A percentile compares a stretch with the other conserved stretches of the same genome.
Conservation (phyloP, 2,113 vertebrate species). For the Myotis yumanensis region DNA sequence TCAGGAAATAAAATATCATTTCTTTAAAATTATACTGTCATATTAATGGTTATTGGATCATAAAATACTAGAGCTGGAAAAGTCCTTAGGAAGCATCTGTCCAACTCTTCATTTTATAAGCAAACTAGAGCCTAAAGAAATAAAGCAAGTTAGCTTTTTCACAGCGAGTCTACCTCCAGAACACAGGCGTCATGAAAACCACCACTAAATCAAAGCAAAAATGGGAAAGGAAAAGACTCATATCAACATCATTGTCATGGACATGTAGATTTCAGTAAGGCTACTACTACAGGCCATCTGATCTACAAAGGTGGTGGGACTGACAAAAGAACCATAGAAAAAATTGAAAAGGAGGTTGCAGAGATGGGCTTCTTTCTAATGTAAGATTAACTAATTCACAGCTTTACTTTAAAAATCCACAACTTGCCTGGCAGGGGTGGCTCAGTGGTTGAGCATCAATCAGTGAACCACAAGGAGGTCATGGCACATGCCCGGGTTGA, state of each 20-base stretch:
- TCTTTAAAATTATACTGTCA: neutral
- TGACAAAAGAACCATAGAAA: neutral
- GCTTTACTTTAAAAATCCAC: neutral
- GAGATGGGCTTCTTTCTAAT: neutral
- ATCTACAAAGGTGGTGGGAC: neutral
- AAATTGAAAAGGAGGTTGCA: neutral
- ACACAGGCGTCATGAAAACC: neutral
- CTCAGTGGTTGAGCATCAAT: no score
- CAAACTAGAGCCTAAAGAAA: neutral
- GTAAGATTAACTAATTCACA: neutral
- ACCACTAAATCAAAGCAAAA: neutral
- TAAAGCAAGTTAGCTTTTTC: neutral
- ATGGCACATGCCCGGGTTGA: no score
- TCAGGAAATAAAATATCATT: neutral
- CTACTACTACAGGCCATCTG: neutral
- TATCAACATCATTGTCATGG: neutral
- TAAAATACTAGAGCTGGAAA: neutral
- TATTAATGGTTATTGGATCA: neutral
- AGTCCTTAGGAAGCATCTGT: neutral
- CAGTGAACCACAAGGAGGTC: no score
- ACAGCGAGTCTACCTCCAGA: neutral
- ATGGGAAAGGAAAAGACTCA: neutral
- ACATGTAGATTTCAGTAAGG: neutral
- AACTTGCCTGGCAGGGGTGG: neutral
- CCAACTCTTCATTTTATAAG: neutral